Percentiles rank a stretch among this genome's conserved stretches.
Conservation (phyloP, 2,888 invertebrate genomes). For the Chrysolina haemoptera region DNA sequence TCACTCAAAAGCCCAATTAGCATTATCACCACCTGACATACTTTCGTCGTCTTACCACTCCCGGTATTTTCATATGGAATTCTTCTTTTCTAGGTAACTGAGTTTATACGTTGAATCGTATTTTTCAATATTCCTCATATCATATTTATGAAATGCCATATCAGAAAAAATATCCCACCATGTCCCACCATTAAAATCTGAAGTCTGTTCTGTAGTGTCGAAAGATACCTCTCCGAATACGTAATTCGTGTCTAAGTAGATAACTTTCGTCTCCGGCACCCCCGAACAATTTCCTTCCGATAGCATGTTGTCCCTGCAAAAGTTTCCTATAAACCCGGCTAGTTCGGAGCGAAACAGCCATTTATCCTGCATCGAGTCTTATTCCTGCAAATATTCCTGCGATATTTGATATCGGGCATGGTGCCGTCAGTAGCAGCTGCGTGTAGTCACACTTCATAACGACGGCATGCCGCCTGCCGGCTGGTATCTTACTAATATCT, state of each 20-base stretch:
- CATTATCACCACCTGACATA: no score
- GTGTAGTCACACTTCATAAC: slow-evolving; percentile 69
- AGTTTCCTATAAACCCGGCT: slow-evolving; percentile 35
- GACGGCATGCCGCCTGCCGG: slow-evolving; percentile 58
- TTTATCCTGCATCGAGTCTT: slow-evolving; percentile 32
- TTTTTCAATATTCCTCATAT: no score
- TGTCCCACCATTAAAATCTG: background rate
- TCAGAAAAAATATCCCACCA: no score
- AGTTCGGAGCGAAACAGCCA: slow-evolving; percentile 38
- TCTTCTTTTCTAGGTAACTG: no score
- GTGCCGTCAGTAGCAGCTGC: slow-evolving; percentile 68
- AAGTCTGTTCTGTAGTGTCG: no score
- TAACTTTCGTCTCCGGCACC: background rate
- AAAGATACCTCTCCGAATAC: no score
- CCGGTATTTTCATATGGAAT: no score
- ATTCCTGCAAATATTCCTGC: slow-evolving; percentile 60
- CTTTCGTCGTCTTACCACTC: no score
- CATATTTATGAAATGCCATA: no score
- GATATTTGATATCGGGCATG: slow-evolving; percentile 67
- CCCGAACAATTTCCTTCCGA: slow-evolving; percentile 11
- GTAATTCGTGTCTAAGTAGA: background rate
- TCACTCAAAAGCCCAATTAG: no score
- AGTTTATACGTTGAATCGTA: no score
- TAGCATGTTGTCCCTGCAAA: slow-evolving; percentile 10
- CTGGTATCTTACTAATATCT: slow-evolving; percentile 62